Evolutionary conservation across 2,113 vertebrate species (phyloP).

Genomic region (Phalacrocorax carbo): DNA sequence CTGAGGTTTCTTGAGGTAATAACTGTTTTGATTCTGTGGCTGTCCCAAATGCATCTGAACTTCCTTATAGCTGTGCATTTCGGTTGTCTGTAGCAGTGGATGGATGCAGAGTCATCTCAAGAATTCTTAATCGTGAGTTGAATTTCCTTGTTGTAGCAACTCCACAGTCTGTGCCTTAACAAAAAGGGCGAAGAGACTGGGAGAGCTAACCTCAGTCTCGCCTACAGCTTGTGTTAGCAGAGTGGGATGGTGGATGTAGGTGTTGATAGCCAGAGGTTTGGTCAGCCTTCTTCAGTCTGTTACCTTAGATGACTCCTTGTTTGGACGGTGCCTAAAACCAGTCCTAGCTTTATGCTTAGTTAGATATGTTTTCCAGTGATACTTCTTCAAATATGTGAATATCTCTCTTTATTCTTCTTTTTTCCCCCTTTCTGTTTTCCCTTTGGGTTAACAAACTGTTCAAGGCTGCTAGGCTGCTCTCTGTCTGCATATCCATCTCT

Average conservation of each 20-base stretch:
- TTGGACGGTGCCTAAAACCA: not conserved
- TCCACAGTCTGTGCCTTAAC: not conserved
- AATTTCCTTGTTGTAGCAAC: not conserved
- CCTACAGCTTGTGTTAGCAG: not conserved
- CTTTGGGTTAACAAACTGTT: not conserved
- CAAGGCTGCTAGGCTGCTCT: not conserved
- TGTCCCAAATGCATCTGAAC: not conserved
- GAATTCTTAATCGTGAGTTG: not conserved
- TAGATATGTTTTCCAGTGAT: not conserved
- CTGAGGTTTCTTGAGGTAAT: not conserved
- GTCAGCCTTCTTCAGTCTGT: not conserved
- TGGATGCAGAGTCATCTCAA: not conserved
- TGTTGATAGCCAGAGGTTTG: not conserved
- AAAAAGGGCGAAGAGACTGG: not conserved
- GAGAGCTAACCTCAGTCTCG: not conserved
- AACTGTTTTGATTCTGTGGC: not conserved
- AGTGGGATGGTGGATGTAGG: not conserved
- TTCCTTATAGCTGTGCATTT: not conserved
- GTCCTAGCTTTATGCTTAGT: not conserved
- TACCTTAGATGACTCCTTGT: not conserved
- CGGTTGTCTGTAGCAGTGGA: not conserved
- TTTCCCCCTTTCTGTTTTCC: not conserved
- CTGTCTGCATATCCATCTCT: not conserved
- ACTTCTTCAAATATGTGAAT: not conserved
- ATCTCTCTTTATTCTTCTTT: not conserved